Conservation (phyloP, 2,888 invertebrate species). For the Diloba caeruleocephala region DNA sequence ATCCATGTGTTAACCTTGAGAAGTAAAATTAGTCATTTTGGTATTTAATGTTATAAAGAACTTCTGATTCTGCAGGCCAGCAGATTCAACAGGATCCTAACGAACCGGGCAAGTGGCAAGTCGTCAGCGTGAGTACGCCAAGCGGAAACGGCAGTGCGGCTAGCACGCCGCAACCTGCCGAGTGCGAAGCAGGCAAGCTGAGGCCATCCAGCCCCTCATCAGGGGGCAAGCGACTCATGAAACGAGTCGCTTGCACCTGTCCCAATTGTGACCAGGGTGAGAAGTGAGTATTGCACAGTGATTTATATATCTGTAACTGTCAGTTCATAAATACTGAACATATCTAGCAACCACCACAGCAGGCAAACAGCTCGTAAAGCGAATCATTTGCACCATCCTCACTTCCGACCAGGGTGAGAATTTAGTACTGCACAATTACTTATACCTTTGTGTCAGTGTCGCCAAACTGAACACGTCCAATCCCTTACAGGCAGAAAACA, state of each 20-base stretch:
- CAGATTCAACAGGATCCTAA: constrained; percentile 95
- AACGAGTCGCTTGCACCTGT: constrained; percentile 98
- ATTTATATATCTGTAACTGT: background rate
- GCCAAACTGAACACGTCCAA: background rate
- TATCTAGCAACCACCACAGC: background rate
- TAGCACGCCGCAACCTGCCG: constrained; percentile 61
- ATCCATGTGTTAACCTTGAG: no score
- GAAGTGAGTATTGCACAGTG: constrained; percentile 80
- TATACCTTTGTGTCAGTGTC: background rate
- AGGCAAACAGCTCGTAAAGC: background rate
- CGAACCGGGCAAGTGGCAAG: constrained; percentile 96
- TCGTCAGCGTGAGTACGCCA: constrained; percentile 82
- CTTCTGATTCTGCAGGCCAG: constrained; percentile 78
- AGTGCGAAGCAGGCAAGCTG: constrained; percentile 77
- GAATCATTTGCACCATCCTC: constrained; percentile 96
- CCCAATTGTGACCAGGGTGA: constrained; percentile 98
- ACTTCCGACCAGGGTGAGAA: constrained; percentile 97
- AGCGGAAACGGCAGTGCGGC: constrained; percentile 50
- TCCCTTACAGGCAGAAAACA: background rate
- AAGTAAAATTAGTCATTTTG: no score
- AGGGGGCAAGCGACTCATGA: constrained; percentile 87
- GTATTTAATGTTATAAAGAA: no score
- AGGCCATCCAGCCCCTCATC: constrained; percentile 68
- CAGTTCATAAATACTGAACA: background rate
- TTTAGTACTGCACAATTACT: constrained; percentile 72